Evolutionary conservation across 2,113 vertebrate species (phyloP).

Genomic region (Protomyctophum bolini): DNA sequence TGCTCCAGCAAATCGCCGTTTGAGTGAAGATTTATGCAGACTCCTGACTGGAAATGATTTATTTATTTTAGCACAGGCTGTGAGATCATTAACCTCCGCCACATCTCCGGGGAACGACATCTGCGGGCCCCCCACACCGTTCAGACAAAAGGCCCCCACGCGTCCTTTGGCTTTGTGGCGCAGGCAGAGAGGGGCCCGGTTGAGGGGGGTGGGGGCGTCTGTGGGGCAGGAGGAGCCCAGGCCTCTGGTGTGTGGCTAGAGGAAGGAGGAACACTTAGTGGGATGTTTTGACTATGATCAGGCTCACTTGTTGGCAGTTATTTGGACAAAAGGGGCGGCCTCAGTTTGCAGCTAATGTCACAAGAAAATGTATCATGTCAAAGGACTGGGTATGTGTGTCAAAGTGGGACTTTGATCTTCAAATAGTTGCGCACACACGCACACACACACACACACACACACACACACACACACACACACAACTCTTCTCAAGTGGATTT

Average conservation of each 20-base stretch:
- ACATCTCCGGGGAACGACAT: conserved; percentile 73
- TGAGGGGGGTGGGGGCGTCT: conserved; percentile 33
- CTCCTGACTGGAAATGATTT: conserved; percentile 72
- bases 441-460: neutral
- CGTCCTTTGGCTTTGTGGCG: conserved; percentile 53
- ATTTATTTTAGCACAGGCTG: conserved; percentile 73
- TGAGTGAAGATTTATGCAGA: conserved; percentile 81
- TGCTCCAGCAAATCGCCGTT: conserved; percentile 73
- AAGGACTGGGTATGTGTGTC: too few relatives aligned
- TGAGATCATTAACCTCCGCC: conserved; percentile 82
- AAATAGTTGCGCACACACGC: too few relatives aligned
- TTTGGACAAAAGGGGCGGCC: conserved; percentile 14
- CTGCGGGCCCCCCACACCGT: conserved; percentile 69
- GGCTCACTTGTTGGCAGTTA: conserved; percentile 60
- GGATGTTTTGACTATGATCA: conserved; percentile 52
- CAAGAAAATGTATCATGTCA: neutral
- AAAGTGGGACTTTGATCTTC: neutral
- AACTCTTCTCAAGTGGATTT: neutral
- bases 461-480: neutral
- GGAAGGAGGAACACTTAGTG: neutral
- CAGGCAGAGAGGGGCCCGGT: conserved; percentile 30
- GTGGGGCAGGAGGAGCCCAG: conserved; percentile 28
- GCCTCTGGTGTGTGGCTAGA: conserved; percentile 25
- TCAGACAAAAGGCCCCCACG: conserved; percentile 72
- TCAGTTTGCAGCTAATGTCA: neutral